Evolutionary conservation across 2,888 invertebrate genomes (phyloP).

Genomic region (Aricia artaxerxes): DNA sequence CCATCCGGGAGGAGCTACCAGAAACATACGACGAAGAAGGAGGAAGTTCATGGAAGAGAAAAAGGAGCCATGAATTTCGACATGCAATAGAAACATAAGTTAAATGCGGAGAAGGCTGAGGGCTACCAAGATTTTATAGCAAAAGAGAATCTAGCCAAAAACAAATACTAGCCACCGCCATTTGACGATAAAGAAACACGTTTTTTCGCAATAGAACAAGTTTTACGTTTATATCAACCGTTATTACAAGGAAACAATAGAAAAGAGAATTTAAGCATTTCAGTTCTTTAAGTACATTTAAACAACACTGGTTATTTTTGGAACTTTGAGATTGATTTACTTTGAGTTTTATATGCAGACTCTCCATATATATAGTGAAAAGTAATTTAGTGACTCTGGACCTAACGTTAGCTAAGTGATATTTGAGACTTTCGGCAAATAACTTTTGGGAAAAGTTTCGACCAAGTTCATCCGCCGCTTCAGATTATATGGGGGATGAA

Average conservation of each 20-base stretch:
- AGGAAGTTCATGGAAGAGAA: constrained; percentile 60
- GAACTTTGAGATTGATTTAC: constrained; percentile 75
- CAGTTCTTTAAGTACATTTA: constrained; percentile 77
- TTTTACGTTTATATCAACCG: constrained; percentile 81
- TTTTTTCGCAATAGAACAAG: constrained; percentile 82
- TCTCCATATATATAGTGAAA: constrained; percentile 75
- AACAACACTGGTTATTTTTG: constrained; percentile 81
- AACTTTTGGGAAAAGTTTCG: constrained; percentile 71
- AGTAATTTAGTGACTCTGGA: constrained; percentile 78
- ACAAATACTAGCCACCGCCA: constrained; percentile 72
- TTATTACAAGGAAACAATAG: constrained; percentile 80
- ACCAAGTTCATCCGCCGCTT: constrained; percentile 75
- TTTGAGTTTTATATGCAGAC: constrained; percentile 77
- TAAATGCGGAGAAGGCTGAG: constrained; percentile 76
- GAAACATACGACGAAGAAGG: constrained; percentile 57
- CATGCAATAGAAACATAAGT: constrained; percentile 64
- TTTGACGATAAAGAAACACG: constrained; percentile 81
- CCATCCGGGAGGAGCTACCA: constrained; percentile 74
- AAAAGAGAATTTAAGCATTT: constrained; percentile 78
- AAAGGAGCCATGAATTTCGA: constrained; percentile 63
- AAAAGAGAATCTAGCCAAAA: constrained; percentile 67
- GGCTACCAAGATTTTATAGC: constrained; percentile 72
- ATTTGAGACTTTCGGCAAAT: constrained; percentile 72
- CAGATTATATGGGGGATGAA: constrained; percentile 69
- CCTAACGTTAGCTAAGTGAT: constrained; percentile 74